Evolutionary conservation across 2,113 vertebrate species (phyloP), one percentile per base, ranked within the genome.

Genomic region (Sinocyclocheilus anophthalmus): DNA sequence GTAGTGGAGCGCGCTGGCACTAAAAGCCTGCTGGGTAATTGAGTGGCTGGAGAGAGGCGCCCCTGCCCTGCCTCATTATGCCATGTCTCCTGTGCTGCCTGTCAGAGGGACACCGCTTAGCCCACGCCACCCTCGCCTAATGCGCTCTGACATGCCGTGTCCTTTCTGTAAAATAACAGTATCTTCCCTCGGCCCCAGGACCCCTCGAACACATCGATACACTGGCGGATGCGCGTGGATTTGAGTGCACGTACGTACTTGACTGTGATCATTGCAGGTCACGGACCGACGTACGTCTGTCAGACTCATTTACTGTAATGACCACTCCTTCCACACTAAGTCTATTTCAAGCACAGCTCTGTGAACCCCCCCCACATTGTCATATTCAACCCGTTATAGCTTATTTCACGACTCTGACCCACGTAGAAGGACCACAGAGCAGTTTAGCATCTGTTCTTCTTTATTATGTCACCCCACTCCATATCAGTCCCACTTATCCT

Each of bases 21-120:
- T 98, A 97, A 98, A 97, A 97, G 96, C 96, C 96, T 94, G 95
- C 95, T 97, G 95, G 92, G 96, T 97, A 97, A 99, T 97, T 98
- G 96, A 97, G 96, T 94, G 96, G 95, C 92, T 88, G 88, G 84
- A 89, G 88, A 85, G 86, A 87, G 88, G 91, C 87, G 89, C 76
- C 84, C 92, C 93, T 94, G 94, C 96, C 95, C 96, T 94, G 92
- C 92, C 95, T 97, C 96, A 97, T 98, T 97, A 96, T 94, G 94
- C 95, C 91, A 93, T 94, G 93, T 93, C 94, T 95, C 94, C 94
- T 92, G 94, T 93, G 79, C 94, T 94, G 95, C 94, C 96, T 96
- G 96, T 96, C 96, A 95, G 91, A 93, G 93, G 93, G 91, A 92
- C 94, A 88, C 88, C 87, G 89, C 93, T 89, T 92, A 91, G 92